Conservation (phyloP, 2,113 vertebrate species). For the Aleadryas rufinucha region DNA sequence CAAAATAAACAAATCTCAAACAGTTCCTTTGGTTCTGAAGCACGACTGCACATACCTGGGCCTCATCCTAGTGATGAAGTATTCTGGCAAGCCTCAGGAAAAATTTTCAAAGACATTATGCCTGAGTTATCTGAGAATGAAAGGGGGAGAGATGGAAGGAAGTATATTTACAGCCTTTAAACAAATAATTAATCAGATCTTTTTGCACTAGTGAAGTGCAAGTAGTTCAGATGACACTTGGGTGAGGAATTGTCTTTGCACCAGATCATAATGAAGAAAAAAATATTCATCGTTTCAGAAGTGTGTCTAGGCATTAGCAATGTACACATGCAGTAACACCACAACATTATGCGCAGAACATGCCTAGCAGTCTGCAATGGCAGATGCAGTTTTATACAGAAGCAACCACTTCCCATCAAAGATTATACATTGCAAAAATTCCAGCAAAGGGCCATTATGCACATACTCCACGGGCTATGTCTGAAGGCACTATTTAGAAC, state of each 20-base stretch:
- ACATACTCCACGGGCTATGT: conserved; percentile 6
- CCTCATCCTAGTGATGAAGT: not conserved
- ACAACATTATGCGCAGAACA: not conserved
- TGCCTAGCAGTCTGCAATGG: not conserved
- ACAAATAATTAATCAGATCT: not conserved
- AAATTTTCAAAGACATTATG: not conserved
- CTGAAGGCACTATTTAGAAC: conserved; percentile 47
- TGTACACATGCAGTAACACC: not conserved
- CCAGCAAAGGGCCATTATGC: conserved; percentile 11
- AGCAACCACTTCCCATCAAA: not conserved
- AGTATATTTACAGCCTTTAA: not conserved
- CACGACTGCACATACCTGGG: not conserved
- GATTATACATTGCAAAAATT: not conserved
- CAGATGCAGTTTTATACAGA: not conserved
- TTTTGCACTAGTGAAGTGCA: not conserved
- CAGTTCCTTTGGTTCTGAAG: conserved; percentile 1
- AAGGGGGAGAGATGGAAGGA: not conserved
- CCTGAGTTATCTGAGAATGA: not conserved
- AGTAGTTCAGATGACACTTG: not conserved
- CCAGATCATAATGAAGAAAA: not conserved
- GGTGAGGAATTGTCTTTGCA: not conserved
- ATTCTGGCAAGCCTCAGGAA: not conserved
- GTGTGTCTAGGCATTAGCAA: not conserved
- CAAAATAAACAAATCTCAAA: not conserved
- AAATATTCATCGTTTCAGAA: not conserved